Evolutionary conservation across 23 tunicate species (phyloP).

Genomic region (Ascidia mentula): DNA sequence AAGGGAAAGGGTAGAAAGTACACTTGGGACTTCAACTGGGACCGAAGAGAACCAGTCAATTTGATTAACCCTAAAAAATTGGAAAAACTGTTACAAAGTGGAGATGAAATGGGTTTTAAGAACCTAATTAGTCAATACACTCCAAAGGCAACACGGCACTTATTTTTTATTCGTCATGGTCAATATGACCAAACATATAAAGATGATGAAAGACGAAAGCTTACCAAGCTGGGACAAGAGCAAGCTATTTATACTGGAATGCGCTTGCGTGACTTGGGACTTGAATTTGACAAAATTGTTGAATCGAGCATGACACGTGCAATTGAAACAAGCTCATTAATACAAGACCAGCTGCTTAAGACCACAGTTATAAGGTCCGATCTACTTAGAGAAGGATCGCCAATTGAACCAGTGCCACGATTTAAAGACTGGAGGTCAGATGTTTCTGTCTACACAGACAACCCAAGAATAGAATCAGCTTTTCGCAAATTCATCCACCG

Average conservation of each 20-base stretch:
- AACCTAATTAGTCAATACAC: constrained; percentile 18
- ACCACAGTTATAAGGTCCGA: constrained; percentile 41
- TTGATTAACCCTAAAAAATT: constrained; percentile 35
- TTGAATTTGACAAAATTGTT: constrained; percentile 26
- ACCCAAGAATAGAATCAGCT: constrained; percentile 82
- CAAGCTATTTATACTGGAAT: constrained; percentile 82
- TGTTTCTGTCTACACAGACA: constrained; percentile 34
- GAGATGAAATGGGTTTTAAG: background rate
- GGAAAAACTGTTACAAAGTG: constrained; percentile 6
- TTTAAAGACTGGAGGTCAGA: constrained; percentile 51
- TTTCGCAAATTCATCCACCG: constrained; percentile 81
- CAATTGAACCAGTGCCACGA: constrained; percentile 72
- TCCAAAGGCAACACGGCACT: constrained; percentile 62
- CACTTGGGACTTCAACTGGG: constrained; percentile 85
- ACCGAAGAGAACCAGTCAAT: constrained; percentile 50
- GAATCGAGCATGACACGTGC: constrained; percentile 91
- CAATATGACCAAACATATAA: constrained; percentile 62
- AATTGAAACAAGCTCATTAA: constrained; percentile 62
- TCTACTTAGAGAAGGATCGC: constrained; percentile 72
- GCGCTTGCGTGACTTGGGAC: constrained; percentile 36
- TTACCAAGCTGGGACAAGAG: constrained; percentile 66
- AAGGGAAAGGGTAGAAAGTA: background rate
- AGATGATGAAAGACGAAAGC: constrained; percentile 50
- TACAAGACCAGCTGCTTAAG: constrained; percentile 30
- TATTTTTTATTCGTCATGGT: constrained; percentile 86